Base-by-base conservation (phyloP, 2,797 vertebrate species). In the Botia almorhae region DNA sequence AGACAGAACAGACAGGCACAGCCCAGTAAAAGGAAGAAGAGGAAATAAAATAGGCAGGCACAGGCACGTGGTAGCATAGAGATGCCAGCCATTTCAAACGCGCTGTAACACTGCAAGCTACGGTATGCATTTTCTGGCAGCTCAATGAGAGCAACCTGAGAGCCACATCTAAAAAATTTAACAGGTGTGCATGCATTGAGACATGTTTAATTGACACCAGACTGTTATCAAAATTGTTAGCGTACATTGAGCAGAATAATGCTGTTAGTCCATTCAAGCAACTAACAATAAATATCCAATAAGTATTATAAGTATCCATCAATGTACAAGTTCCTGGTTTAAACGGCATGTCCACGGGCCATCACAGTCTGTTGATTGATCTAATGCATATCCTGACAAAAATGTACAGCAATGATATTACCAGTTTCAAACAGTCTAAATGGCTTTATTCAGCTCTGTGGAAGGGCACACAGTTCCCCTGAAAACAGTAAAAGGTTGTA, bases 11-110 rank as follows among this genome's bases (percentile, higher is more conserved):
- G 78, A 83, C 64, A 80, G 29, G 23, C 51, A 56, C 64, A 76
- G 86, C 85, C 80, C 29, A 58, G 48, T 87, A 90, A 89, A 86
- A 80, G 82, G 79, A 48, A 81, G 39, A 74, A 43, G 56, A 81
- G n/a, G 82, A 74, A 76, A 89, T 65, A 70, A 39, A 87, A 86
- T 86, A 63, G 78, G 85, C n/a, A 83, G 81, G 80, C 26, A 21
- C 46, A 76, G 81, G 78, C 80, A 76, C 74, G 83, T 69, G 89
- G 84, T 85, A 83, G 76, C 75, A 75, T 69, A 84, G 76, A 72
- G 76, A 58, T 76, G 75, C 17, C 73, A 78, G 69, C 43, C 81
- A 69, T 82, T 33, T 69, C 56, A 70, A 83, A 68, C 50, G 63
- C 64, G 51, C 14, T 33, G 75, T 61, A 74, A 63, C 48, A 68